Percentiles rank a stretch among this genome's conserved stretches.
These are phyloP conservation scores for Thymallus thymallus DNA, from an alignment of 2,113 vertebrate genomes.

Conservation along the genomic window DNA sequence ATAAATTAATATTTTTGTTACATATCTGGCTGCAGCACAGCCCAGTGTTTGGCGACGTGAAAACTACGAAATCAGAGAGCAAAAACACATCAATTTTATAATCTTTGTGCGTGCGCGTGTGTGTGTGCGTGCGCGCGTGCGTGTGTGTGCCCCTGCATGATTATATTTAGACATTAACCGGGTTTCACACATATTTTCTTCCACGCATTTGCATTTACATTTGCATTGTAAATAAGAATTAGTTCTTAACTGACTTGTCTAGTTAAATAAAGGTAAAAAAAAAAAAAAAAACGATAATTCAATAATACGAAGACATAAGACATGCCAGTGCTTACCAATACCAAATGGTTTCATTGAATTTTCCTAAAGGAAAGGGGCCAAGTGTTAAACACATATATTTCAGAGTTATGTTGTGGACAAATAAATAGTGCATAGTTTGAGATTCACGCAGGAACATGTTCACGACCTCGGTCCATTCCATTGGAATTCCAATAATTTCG, in stretches of 20 bases:
- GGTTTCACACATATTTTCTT: not conserved
- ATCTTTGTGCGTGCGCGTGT: not conserved
- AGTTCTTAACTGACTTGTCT: too few relatives aligned
- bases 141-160: slow-evolving; percentile 3
- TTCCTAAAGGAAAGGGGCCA: not conserved
- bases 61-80: not conserved
- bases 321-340: not conserved
- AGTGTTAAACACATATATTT: not conserved
- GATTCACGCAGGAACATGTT: not conserved
- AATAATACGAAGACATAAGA: not conserved
- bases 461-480: not conserved
- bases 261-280: too few relatives aligned
- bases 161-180: slow-evolving; percentile 11
- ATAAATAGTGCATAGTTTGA: not conserved
- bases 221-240: too few relatives aligned
- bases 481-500: not conserved
- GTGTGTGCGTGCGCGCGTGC: not conserved
- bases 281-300: too few relatives aligned
- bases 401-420: not conserved
- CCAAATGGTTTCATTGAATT: not conserved
- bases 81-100: not conserved
- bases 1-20: not conserved
- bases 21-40: not conserved
- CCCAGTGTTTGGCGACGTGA: not conserved
- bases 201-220: too few relatives aligned